These are phyloP conservation scores for Sitophilus oryzae DNA, from an alignment of 1,140 invertebrate genomes.

Conservation along the genomic window DNA sequence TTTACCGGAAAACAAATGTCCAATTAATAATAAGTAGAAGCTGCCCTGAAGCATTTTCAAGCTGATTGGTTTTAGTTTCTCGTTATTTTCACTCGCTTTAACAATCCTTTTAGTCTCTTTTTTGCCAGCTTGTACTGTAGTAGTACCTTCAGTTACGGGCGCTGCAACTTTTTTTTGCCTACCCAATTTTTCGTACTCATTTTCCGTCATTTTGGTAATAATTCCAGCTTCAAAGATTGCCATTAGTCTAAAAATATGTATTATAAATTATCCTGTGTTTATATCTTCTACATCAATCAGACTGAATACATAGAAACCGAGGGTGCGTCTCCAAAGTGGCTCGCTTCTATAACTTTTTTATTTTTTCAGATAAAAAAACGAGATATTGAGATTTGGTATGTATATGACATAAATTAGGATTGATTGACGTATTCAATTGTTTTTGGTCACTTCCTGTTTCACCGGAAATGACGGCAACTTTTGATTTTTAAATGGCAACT, in stretches of 20 bases:
- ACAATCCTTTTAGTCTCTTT: slow-evolving; percentile 35
- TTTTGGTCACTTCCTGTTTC: too few species aligned
- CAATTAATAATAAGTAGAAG: slow-evolving; percentile 58
- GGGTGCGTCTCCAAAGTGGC: too few species aligned
- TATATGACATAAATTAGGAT: too few species aligned
- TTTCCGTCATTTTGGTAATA: slow-evolving; percentile 61
- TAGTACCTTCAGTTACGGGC: slow-evolving; percentile 39
- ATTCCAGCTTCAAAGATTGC: slow-evolving; percentile 65
- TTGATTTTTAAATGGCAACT: too few species aligned
- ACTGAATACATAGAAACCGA: too few species aligned
- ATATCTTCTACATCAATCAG: too few species aligned
- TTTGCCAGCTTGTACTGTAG: slow-evolving; percentile 27
- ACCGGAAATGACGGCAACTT: too few species aligned
- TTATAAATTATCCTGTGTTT: too few species aligned
- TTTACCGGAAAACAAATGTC: slow-evolving; percentile 50
- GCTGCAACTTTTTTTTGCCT: slow-evolving; percentile 47
- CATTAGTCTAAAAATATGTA: slow-evolving; percentile 52
- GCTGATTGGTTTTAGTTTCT: slow-evolving; percentile 54
- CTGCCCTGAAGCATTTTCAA: slow-evolving; percentile 60
- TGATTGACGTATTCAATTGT: too few species aligned
- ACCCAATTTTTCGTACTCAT: slow-evolving; percentile 60
- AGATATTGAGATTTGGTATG: not conserved
- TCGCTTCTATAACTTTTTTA: too few species aligned
- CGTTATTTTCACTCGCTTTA: slow-evolving; percentile 34
- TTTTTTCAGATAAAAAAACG: too few species aligned